A percentile compares a stretch with the other conserved stretches of the same genome.
phyloP scores from a whole-genome alignment of 2,113 vertebrate species.

The Siniperca knerii region DNA sequence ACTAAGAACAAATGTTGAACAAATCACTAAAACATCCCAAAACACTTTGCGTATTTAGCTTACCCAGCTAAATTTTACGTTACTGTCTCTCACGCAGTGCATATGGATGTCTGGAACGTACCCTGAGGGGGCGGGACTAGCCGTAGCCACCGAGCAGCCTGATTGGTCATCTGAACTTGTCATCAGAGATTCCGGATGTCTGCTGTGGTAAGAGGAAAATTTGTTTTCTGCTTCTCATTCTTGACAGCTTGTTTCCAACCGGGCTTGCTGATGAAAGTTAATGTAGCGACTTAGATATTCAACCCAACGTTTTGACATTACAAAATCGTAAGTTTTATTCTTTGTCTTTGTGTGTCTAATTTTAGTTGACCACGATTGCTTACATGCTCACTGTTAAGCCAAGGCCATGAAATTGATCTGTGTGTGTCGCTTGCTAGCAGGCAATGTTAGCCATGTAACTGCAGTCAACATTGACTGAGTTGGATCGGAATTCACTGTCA shows the following conservation, averaged over 20 bases:
- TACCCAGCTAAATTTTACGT: not conserved
- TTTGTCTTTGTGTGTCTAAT: not conserved
- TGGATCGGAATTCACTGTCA: conserved; percentile 3
- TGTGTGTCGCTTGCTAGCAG: conserved; percentile 63
- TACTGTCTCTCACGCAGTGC: not conserved
- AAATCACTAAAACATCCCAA: not conserved
- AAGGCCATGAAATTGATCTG: conserved; percentile 74
- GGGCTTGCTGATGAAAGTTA: conserved; percentile 40
- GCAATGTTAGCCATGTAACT: conserved; percentile 52
- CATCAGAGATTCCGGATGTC: conserved; percentile 75
- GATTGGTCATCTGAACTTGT: conserved; percentile 64
- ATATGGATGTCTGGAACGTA: not conserved
- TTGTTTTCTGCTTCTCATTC: conserved; percentile 74
- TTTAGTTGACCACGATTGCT: conserved; percentile 2
- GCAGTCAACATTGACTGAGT: conserved; percentile 24
- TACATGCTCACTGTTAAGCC: conserved; percentile 39
- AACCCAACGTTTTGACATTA: conserved; percentile 38
- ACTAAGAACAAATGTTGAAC: not conserved
- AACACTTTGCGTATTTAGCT: not conserved
- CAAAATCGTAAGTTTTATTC: conserved; percentile 60
- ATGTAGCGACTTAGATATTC: conserved; percentile 22
- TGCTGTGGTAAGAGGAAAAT: conserved; percentile 60
- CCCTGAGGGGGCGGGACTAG: conserved; percentile 38
- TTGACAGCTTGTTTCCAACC: conserved; percentile 60
- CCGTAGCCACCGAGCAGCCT: fast-evolving